Evolutionary conservation across 1,140 invertebrate genomes (phyloP), one percentile per base, ranked within the genome.

Genomic region (Pectinophora gossypiella): DNA sequence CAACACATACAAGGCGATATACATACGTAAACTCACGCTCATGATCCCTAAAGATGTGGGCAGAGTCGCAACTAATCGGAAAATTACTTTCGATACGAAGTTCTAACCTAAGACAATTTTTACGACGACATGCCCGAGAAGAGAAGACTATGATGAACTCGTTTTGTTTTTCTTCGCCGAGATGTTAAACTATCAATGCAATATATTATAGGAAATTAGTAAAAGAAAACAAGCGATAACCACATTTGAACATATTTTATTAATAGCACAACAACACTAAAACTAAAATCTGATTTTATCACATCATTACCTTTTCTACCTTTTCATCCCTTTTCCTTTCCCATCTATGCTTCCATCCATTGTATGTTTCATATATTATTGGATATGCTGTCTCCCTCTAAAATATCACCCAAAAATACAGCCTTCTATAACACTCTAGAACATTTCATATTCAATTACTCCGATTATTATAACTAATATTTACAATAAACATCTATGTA

Each of bases 361-460:
- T n/a, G n/a, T n/a, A n/a, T n/a, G n/a, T n/a, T n/a, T n/a, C n/a
- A n/a, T n/a, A n/a, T n/a, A n/a, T n/a, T n/a, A n/a, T n/a, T n/a
- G 84, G 81, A 85, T 85, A 86, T 86, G 79, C 60, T 72, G 65
- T 57, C 76, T 65, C 70, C 69, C 72, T 38, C 80, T 76, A 87
- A 86, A 82, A 85, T 87, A 85, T 86, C 79, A 86, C 83, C 78
- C 79, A 84, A 87, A 84, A 87, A 87, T 87, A 87, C 83, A 87
- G 81, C 78, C 84, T 78, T 84, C 79, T 85, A 80, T 77, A 83
- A 80, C 79, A 81, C 71, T 76, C 80, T 69, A 83, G 52, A 65
- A 79, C 69, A 74, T 73, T 56, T 67, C 73, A 76, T 74, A 68
- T 12, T 67, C 52, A 59, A 64, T 68, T 68, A 65, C 65, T 69